These are phyloP conservation scores for Heloderma charlesbogerti DNA, from an alignment of 2,113 vertebrate genomes.

Conservation along the genomic window DNA sequence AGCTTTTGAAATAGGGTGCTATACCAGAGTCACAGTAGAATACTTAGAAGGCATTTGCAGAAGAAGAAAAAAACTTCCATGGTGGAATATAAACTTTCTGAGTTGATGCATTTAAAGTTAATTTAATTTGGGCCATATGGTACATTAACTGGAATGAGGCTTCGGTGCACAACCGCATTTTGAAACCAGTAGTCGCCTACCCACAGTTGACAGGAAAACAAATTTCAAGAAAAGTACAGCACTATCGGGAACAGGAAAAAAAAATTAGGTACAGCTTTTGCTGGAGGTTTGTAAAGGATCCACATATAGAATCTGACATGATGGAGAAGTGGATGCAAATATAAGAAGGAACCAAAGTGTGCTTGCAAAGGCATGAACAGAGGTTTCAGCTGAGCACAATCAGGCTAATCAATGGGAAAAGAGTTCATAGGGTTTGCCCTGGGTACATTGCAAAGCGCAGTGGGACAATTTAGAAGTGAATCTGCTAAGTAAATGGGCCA, in stretches of 20 bases:
- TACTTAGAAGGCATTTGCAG: neutral
- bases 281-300: constrained; percentile 16
- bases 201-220: constrained; percentile 33
- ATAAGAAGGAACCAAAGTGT: constrained; percentile 3
- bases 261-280: constrained; percentile 8
- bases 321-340: constrained; percentile 14
- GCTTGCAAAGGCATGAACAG: constrained; percentile 17
- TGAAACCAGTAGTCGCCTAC: constrained; percentile 27
- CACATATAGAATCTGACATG: neutral
- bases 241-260: constrained; percentile 25
- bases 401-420: constrained; percentile 13
- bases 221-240: constrained; percentile 29
- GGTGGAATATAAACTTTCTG: constrained; percentile 19
- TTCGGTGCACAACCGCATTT: constrained; percentile 39
- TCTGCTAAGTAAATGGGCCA: constrained; percentile 22
- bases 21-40: neutral
- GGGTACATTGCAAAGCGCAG: neutral
- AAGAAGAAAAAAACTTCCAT: neutral
- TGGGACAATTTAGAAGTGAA: constrained; percentile 11
- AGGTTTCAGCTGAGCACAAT: constrained; percentile 38
- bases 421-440: constrained; percentile 22
- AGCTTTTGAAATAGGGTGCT: neutral
- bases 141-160: constrained; percentile 26
- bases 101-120: constrained; percentile 41
- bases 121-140: constrained; percentile 38